Evolutionary conservation across 2,797 vertebrate species (phyloP).

Genomic region (Sebastes aleutianus): DNA sequence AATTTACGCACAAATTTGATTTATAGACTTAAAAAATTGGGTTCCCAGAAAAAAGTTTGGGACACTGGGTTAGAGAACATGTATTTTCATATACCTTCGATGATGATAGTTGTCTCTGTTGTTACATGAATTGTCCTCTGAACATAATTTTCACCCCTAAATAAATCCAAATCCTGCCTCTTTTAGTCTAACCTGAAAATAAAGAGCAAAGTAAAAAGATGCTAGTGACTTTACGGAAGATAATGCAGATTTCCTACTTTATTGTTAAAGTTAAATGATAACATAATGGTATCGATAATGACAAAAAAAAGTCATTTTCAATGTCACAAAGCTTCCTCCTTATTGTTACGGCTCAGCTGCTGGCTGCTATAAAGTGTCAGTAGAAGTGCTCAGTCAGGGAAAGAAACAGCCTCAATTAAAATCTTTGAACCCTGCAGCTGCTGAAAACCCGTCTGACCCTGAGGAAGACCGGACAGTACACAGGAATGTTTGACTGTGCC

Average conservation of each 20-base stretch:
- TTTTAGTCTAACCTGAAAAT: neutral
- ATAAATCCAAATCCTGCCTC: neutral
- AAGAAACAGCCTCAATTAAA: neutral
- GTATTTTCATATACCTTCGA: neutral
- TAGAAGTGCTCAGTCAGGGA: neutral
- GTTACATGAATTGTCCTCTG: neutral
- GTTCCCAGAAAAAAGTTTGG: rapidly evolving
- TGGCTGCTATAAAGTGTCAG: neutral
- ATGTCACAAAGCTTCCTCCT: no score
- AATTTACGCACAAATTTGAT: no score
- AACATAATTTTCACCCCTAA: neutral
- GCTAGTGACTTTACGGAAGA: no score
- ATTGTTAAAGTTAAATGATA: neutral
- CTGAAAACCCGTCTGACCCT: slow-evolving; percentile 95
- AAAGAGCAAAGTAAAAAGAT: neutral
- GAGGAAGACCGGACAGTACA: slow-evolving; percentile 93
- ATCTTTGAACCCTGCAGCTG: slow-evolving; percentile 79
- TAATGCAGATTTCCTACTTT: neutral
- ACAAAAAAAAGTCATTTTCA: neutral
- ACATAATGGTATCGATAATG: neutral
- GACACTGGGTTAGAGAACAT: neutral
- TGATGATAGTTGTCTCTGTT: neutral
- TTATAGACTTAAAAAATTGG: no score
- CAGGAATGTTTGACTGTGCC: slow-evolving; percentile 90
- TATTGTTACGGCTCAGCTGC: neutral